Evolutionary conservation across 2,888 invertebrate genomes (phyloP).

Genomic region (Acrobasis suavella): DNA sequence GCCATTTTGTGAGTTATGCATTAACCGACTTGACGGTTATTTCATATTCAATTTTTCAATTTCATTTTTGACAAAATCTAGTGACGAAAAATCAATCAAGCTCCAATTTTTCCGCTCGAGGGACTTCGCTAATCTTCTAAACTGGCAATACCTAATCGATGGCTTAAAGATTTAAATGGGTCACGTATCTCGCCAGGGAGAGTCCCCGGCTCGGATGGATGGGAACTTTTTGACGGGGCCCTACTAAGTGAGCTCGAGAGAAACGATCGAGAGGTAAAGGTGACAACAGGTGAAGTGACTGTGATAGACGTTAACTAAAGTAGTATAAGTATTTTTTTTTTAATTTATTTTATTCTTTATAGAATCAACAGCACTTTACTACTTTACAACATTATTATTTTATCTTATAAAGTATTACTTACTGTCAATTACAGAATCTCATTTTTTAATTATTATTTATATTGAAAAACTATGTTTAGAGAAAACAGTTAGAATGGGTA

Average conservation of each 20-base stretch:
- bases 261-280: background rate
- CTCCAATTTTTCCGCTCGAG: constrained; percentile 9
- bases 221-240: constrained; percentile 38
- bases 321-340: too few relatives aligned
- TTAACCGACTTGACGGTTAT: too few relatives aligned
- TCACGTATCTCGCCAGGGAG: constrained; percentile 49
- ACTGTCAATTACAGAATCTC: too few relatives aligned
- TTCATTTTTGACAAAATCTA: background rate
- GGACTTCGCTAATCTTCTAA: constrained; percentile 7
- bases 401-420: too few relatives aligned
- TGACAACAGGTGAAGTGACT: background rate
- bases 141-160: constrained; percentile 46
- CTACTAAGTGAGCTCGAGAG: constrained; percentile 30
- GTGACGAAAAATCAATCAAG: background rate
- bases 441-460: too few relatives aligned
- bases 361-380: too few relatives aligned
- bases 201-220: constrained; percentile 35
- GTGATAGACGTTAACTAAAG: too few relatives aligned
- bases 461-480: too few relatives aligned
- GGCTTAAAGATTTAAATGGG: constrained; percentile 55
- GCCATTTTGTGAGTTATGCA: too few relatives aligned
- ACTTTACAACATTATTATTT: too few relatives aligned
- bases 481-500: too few relatives aligned
- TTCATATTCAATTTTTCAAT: background rate
- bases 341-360: too few relatives aligned